Evolutionary conservation across 2,888 invertebrate species (phyloP), one percentile per base, ranked within the genome.

Genomic region (Limnephilus marmoratus): DNA sequence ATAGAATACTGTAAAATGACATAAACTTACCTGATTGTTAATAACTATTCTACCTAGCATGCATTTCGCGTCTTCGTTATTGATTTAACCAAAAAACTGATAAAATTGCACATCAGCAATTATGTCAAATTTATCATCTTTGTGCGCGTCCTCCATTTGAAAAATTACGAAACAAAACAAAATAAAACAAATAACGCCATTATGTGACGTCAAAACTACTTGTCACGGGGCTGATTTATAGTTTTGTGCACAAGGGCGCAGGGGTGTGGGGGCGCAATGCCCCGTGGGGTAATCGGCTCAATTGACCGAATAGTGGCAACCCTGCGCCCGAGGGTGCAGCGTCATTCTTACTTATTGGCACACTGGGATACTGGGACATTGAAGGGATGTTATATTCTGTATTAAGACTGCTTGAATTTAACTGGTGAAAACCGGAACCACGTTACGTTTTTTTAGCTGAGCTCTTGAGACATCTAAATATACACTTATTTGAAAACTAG

Each of bases 181-280:
- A 68, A 68, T 68, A 82, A 82, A 85, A 85, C 15, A 68, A 31
- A 53, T 29, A 24, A 87, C 68, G 87, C 34, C 87, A 9, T 68
- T 4, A 68, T 68, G 18, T 34, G 87, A 87, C 68, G 86, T 86
- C 53, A 87, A 18, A 24, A n/a, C n/a, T 24, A 68, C 87, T 53
- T n/a, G 87, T 68, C 87, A 29, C 49, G 13, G n/a, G 86, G 37
- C 37, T 87, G 87, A 87, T 87, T 87, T 87, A 87, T 49, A 53
- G 49, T 3, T 29, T 18, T 53, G 85, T n/a, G 85, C 85, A 45
- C 31, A 12, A 29, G 82, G 82, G 82, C 31, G 15, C 31, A 31
- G 82, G 31, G 15, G 34, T 31, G 82, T 13, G 5, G 87, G 34
- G 87, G 49, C 13, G 53, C 87, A 87, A 31, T 41, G 41, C 37